A percentile compares a stretch with the other conserved stretches of the same genome.
Conservation (phyloP, 2,113 vertebrate genomes). For the Hippocampus barbouri region DNA sequence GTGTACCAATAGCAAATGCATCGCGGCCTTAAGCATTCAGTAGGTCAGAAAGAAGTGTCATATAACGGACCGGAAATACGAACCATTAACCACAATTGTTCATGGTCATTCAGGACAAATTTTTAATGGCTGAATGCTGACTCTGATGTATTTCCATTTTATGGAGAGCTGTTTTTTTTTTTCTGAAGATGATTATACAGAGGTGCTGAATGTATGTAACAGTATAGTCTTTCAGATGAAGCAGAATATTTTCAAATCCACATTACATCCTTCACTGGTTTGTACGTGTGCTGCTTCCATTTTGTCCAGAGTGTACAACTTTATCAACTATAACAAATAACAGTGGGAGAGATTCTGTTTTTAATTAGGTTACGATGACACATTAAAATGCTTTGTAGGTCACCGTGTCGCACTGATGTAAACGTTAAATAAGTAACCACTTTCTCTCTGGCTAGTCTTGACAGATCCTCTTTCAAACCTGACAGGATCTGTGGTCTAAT, state of each 20-base stretch:
- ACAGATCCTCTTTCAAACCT: neutral
- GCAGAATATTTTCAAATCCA: neutral
- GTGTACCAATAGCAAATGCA: constrained; percentile 6
- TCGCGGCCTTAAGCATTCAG: constrained; percentile 29
- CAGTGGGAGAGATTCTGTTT: neutral
- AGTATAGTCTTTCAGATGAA: neutral
- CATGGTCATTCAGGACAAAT: neutral
- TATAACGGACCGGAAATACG: constrained; percentile 3
- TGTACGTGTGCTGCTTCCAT: neutral
- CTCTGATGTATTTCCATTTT: neutral
- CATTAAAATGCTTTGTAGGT: neutral
- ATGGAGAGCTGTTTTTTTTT: neutral
- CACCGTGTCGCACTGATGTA: neutral
- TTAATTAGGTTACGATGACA: neutral
- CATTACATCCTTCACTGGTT: neutral
- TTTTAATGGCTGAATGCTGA: neutral
- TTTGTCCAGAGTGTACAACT: neutral
- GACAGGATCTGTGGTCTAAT: constrained; percentile 20
- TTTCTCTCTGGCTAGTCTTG: constrained; percentile 15
- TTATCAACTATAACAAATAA: neutral
- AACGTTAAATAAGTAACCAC: constrained; percentile 10
- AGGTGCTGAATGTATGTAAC: neutral
- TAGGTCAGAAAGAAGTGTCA: constrained; percentile 34
- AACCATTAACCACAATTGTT: neutral
- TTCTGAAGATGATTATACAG: neutral